A percentile compares a stretch with the other conserved stretches of the same genome.
phyloP scores from a whole-genome alignment of 92 coral and sea anemone species.

The Ricordea florida region DNA sequence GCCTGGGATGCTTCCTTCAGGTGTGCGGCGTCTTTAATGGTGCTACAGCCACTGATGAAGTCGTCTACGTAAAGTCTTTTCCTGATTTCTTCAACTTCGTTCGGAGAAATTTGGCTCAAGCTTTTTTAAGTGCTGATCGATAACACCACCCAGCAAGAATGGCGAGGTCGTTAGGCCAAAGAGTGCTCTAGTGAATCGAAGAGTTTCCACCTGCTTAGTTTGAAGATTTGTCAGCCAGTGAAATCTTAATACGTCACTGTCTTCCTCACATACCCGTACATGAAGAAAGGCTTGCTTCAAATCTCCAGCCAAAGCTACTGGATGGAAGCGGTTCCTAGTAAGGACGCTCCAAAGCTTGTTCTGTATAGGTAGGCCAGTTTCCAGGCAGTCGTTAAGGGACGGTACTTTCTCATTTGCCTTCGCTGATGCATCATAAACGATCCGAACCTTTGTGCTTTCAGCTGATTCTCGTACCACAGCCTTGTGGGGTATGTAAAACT shows the following conservation, averaged over 20 bases:
- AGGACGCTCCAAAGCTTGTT: too few species aligned
- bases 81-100: not conserved
- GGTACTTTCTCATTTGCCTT: not conserved
- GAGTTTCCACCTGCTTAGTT: too few species aligned
- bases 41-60: too few species aligned
- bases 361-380: conserved; percentile 15
- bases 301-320: not conserved
- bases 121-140: too few species aligned
- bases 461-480: not conserved
- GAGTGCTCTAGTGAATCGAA: too few species aligned
- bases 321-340: conserved; percentile 17
- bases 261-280: not conserved
- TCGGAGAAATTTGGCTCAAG: not conserved
- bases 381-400: too few species aligned
- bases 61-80: not conserved
- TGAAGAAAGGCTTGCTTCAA: conserved; percentile 14
- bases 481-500: not conserved
- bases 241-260: not conserved
- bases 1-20: too few species aligned
- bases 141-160: not conserved
- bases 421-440: not conserved
- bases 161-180: not conserved
- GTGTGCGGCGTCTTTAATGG: too few species aligned
- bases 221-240: too few species aligned
- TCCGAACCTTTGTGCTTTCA: not conserved